These are phyloP conservation scores for Trypoxylon attenuatum DNA, from an alignment of 2,888 invertebrate genomes.

Conservation along the genomic window DNA sequence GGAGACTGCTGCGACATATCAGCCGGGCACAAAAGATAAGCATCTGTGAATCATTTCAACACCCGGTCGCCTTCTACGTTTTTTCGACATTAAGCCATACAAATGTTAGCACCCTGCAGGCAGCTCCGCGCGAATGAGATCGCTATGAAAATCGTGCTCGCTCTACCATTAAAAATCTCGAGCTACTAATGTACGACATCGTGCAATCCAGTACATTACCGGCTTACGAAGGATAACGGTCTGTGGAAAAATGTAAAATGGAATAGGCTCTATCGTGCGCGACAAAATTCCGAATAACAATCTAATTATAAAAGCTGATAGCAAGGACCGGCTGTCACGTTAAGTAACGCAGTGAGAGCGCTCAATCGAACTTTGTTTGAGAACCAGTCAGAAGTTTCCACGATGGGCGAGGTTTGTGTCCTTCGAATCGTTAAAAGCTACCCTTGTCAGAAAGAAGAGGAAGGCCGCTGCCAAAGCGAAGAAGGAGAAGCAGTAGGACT, in stretches of 20 bases:
- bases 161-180: background rate
- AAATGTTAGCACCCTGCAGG: background rate
- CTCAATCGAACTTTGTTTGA: conserved; percentile 28
- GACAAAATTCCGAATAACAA: too few relatives aligned
- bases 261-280: too few relatives aligned
- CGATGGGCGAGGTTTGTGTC: conserved; percentile 9
- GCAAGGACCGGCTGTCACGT: too few relatives aligned
- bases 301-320: too few relatives aligned
- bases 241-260: too few relatives aligned
- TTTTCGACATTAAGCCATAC: background rate
- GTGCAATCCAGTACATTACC: too few relatives aligned
- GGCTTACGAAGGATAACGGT: too few relatives aligned
- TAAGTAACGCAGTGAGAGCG: too few relatives aligned
- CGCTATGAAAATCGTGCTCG: background rate
- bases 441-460: background rate
- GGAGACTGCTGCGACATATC: background rate
- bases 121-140: background rate
- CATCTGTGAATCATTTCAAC: background rate
- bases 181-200: too few relatives aligned
- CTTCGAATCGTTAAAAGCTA: conserved; percentile 6
- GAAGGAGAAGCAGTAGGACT: conserved; percentile 1
- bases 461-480: background rate
- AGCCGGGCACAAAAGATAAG: background rate
- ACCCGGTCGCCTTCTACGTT: background rate
- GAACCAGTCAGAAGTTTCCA: conserved; percentile 30